Evolutionary conservation across 2,113 vertebrate genomes (phyloP).

Genomic region (Empidonax traillii): DNA sequence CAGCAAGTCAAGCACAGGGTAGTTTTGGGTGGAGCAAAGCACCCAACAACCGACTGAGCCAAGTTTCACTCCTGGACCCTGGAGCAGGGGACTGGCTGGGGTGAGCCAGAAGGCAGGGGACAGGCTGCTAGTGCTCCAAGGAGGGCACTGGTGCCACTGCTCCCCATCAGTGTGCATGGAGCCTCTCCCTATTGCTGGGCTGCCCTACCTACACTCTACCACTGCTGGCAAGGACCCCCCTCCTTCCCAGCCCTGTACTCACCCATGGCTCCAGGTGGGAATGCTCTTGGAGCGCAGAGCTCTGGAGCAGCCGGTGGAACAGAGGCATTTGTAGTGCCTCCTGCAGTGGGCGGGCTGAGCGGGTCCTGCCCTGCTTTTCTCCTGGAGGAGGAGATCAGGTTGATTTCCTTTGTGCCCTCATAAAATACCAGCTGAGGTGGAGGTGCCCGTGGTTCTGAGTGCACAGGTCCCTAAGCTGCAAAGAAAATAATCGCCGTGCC

Average conservation of each 20-base stretch:
- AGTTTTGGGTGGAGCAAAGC: not conserved
- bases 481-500: not conserved
- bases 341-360: not conserved
- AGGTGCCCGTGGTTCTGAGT: not conserved
- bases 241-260: not conserved
- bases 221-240: fast-evolving
- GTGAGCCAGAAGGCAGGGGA: not conserved
- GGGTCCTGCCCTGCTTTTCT: not conserved
- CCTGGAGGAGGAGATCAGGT: not conserved
- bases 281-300: not conserved
- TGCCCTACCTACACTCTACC: not conserved
- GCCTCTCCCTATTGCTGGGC: not conserved
- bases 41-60: not conserved
- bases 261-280: not conserved
- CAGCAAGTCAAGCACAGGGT: not conserved
- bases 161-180: fast-evolving
- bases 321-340: not conserved
- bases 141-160: not conserved
- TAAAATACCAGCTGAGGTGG: not conserved
- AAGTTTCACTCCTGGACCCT: not conserved
- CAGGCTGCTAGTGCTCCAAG: not conserved
- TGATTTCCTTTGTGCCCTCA: not conserved
- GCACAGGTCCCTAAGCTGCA: not conserved
- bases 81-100: not conserved
- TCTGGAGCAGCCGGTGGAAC: fast-evolving